A percentile compares a stretch with the other conserved stretches of the same genome.
Evolutionary conservation across 2,113 vertebrate genomes (phyloP).

Genomic region (Dolichotis patagonum): DNA sequence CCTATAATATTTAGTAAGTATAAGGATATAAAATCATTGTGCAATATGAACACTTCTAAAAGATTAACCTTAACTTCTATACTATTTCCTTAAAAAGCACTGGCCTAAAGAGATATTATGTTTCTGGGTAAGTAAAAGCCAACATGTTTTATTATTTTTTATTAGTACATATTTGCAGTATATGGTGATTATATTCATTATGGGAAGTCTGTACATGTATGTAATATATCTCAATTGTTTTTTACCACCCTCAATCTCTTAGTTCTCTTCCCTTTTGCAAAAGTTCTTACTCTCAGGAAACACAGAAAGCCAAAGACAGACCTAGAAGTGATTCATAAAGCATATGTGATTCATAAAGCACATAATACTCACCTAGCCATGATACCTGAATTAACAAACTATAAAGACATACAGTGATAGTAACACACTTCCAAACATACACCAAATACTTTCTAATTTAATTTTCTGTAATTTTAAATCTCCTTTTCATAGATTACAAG

Average conservation of each 20-base stretch:
- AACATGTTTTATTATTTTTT: background rate
- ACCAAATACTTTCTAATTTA: background rate
- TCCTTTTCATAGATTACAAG: conserved; percentile 51
- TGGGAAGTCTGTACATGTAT: background rate
- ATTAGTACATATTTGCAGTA: background rate
- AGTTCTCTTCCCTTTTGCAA: background rate
- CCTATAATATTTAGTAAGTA: conserved; percentile 2
- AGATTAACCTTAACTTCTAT: background rate
- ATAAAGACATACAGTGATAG: background rate
- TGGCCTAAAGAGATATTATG: background rate
- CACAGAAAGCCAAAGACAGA: background rate
- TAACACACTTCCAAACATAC: background rate
- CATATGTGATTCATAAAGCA: background rate
- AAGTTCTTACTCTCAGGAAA: background rate
- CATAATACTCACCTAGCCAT: background rate
- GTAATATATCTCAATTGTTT: background rate
- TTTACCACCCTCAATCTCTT: background rate
- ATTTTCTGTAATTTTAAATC: conserved; percentile 3
- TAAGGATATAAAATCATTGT: background rate
- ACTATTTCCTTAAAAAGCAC: background rate
- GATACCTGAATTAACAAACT: background rate
- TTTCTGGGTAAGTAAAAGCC: background rate
- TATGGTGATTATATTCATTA: background rate
- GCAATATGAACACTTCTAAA: background rate
- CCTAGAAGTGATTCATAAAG: background rate